phyloP scores from a whole-genome alignment of 2,113 vertebrate species.

The Orientallactaga bullata region DNA sequence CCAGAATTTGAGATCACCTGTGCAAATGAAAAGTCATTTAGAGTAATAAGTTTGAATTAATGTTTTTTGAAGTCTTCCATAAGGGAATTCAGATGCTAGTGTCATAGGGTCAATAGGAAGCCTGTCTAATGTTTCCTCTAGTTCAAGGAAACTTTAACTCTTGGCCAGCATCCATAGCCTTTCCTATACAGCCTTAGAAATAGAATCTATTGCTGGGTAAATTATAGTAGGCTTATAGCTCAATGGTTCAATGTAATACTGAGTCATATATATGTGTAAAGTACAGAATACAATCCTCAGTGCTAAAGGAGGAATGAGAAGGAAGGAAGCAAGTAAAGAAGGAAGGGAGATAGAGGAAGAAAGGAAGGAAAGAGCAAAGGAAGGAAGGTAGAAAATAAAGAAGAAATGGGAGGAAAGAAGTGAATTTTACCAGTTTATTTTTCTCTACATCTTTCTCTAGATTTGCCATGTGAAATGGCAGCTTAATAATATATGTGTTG shows the following conservation, averaged over 20 bases:
- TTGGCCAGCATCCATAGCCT: background rate
- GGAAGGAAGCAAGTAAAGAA: background rate
- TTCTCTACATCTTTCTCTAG: background rate
- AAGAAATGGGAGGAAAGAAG: background rate
- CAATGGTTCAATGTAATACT: too few relatives aligned
- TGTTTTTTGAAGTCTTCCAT: background rate
- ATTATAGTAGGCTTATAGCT: background rate
- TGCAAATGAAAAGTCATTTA: background rate
- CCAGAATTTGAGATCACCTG: background rate
- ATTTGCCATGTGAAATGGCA: background rate
- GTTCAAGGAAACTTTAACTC: background rate
- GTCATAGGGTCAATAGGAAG: background rate
- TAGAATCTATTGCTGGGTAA: fast-evolving
- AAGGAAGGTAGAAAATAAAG: background rate
- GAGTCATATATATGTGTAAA: background rate
- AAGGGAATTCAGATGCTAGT: background rate
- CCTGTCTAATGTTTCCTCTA: background rate
- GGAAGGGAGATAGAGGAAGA: background rate
- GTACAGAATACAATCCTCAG: background rate
- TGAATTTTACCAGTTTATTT: background rate
- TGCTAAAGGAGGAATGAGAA: background rate
- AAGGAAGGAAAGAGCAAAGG: background rate
- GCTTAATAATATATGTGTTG: conserved; percentile 50
- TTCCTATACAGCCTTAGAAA: background rate
- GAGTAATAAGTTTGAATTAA: too few relatives aligned